Evolutionary conservation across 2,888 invertebrate species (phyloP).

Genomic region (Blomia tropicalis): DNA sequence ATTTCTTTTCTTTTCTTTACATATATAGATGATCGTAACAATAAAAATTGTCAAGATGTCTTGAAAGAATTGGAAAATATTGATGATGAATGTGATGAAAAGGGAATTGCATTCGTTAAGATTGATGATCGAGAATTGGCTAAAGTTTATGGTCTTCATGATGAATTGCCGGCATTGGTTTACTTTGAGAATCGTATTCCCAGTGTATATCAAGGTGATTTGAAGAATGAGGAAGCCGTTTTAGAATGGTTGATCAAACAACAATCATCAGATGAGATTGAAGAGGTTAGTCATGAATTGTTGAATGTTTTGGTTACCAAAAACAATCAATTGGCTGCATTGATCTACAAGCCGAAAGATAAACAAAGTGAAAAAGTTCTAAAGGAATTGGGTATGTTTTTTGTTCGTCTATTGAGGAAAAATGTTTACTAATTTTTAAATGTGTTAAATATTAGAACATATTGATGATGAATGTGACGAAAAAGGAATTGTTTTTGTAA

Average conservation of each 20-base stretch:
- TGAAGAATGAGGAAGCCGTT: slow-evolving; percentile 82
- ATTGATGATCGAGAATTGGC: slow-evolving; percentile 78
- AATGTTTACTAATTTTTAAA: background rate
- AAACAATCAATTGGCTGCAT: slow-evolving; percentile 63
- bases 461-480: slow-evolving; percentile 84
- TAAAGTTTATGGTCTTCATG: slow-evolving; percentile 75
- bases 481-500: slow-evolving; percentile 73
- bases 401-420: too few relatives aligned
- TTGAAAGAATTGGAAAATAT: slow-evolving; percentile 53
- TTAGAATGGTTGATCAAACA: slow-evolving; percentile 87
- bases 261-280: slow-evolving; percentile 37
- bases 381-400: slow-evolving; percentile 27
- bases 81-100: slow-evolving; percentile 74
- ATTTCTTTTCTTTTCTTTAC: background rate
- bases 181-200: slow-evolving; percentile 87
- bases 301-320: slow-evolving; percentile 69
- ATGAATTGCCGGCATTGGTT: slow-evolving; percentile 58
- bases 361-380: slow-evolving; percentile 30
- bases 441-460: slow-evolving; percentile 49
- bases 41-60: slow-evolving; percentile 26
- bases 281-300: slow-evolving; percentile 50
- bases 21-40: slow-evolving; percentile 31
- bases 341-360: slow-evolving; percentile 48
- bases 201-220: slow-evolving; percentile 73
- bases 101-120: slow-evolving; percentile 77